Evolutionary conservation across 2,113 vertebrate species (phyloP), one percentile per base, ranked within the genome.

Genomic region (Sander vitreus): DNA sequence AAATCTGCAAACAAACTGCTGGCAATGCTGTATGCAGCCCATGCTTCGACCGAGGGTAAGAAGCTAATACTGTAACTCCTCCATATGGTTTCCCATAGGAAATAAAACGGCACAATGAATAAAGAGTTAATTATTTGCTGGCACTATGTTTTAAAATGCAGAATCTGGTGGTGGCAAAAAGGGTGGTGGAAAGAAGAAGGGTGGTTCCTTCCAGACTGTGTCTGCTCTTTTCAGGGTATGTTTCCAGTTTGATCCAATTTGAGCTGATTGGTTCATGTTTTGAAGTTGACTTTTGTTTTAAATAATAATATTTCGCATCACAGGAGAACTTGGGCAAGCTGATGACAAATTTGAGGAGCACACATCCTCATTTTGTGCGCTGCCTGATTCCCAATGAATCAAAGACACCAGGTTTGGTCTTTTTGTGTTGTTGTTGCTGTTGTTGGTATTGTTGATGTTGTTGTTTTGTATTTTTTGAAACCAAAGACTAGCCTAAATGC

Each of bases 121-220:
- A 16, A 6, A 58, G 3, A 53, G 3, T 58, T 53, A 55, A 57
- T 50, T 19, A 39, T 33, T 27, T 36, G n/a, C 9, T 55, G 7
- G 13, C 15, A 54, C 13, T 45, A 1, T 74, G 6, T 67, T 48
- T 65, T 30, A 2, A 18, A 55, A 55, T 23, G 11, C 53, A 11
- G 39, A 43, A 43, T 43, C 39, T 43, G 39, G 39, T 6, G 66
- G 85, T 48, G 95, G 95, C 8, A 88, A 88, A 45, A 92, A 92
- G 63, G 86, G 51, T 50, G 88, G 89, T 76, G 94, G 93, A 4
- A 93, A 93, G 68, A 93, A 92, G 82, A 93, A 93, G 78, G 92
- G 90, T 58, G 92, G 83, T 36, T 93, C 92, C 21, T 92, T 93
- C 81, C 92, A 93, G 76, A 93, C 92, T 27, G 92, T 93, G 59